Percentiles rank a stretch among this genome's conserved stretches.
Conservation (phyloP, 2,797 vertebrate species). For the Manis crassicaudata region DNA sequence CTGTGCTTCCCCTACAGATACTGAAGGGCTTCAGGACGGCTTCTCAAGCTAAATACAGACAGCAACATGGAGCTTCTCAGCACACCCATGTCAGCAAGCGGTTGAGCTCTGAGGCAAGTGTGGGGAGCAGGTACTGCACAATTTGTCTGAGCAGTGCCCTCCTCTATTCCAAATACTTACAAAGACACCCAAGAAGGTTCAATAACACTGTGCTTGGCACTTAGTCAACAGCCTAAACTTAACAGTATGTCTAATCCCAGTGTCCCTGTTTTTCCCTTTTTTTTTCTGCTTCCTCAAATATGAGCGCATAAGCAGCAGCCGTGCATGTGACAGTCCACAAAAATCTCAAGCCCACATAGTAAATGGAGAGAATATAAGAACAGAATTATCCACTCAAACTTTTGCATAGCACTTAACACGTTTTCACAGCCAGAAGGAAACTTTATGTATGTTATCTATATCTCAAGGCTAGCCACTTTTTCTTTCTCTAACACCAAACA, state of each 20-base stretch:
- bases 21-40: conserved; percentile 71
- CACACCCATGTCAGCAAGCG: background rate
- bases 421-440: background rate
- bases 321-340: conserved; percentile 7
- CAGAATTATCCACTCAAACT: background rate
- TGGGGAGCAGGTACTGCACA: background rate
- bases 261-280: background rate
- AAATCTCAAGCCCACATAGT: background rate
- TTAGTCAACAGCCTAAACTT: conserved; percentile 3
- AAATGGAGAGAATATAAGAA: background rate
- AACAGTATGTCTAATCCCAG: background rate
- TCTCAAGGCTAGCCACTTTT: background rate
- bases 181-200: background rate
- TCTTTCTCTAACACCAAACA: background rate
- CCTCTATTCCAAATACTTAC: background rate
- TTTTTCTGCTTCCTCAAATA: conserved; percentile 10
- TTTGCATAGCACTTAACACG: background rate
- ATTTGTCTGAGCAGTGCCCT: background rate
- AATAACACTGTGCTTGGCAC: background rate
- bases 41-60: conserved; percentile 69
- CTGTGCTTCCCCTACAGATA: conserved; percentile 69
- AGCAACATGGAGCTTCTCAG: conserved; percentile 35
- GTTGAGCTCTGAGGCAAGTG: background rate
- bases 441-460: background rate
- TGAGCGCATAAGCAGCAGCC: conserved; percentile 13